These are phyloP conservation scores for Artemisiospiza belli DNA, from an alignment of 2,113 vertebrate genomes.

Conservation along the genomic window DNA sequence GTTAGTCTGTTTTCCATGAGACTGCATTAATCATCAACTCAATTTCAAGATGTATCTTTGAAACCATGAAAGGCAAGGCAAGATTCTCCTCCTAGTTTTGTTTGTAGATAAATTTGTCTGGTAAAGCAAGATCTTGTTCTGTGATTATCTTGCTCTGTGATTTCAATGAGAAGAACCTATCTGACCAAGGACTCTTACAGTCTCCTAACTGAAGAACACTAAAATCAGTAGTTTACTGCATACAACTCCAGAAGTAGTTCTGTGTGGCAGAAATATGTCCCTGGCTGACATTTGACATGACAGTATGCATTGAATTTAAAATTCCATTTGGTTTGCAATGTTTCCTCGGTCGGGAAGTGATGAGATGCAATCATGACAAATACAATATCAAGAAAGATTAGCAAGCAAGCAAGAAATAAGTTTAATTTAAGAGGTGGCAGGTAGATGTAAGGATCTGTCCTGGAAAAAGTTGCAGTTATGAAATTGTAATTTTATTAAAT, in stretches of 20 bases:
- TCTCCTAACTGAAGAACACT: neutral
- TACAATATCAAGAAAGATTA: neutral
- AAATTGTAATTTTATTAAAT: slow-evolving; percentile 33
- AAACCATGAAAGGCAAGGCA: neutral
- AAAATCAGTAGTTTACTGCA: neutral
- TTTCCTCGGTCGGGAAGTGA: neutral
- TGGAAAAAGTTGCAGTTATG: neutral
- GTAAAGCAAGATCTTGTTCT: neutral
- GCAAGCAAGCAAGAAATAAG: neutral
- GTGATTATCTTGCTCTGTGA: neutral
- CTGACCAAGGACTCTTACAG: neutral
- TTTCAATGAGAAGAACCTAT: neutral
- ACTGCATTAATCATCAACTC: neutral
- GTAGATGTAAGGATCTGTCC: neutral
- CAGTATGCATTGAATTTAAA: neutral
- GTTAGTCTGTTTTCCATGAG: neutral
- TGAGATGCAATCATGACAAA: neutral
- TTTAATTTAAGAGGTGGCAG: neutral
- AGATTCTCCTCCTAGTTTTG: neutral
- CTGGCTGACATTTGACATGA: neutral
- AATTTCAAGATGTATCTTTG: neutral
- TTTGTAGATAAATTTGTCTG: neutral
- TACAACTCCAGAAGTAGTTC: neutral
- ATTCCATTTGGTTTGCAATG: neutral
- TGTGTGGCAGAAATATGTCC: neutral